These are phyloP conservation scores for Zygothrica quintamaculata DNA, from an alignment of 2,888 invertebrate species.

Conservation along the genomic window DNA sequence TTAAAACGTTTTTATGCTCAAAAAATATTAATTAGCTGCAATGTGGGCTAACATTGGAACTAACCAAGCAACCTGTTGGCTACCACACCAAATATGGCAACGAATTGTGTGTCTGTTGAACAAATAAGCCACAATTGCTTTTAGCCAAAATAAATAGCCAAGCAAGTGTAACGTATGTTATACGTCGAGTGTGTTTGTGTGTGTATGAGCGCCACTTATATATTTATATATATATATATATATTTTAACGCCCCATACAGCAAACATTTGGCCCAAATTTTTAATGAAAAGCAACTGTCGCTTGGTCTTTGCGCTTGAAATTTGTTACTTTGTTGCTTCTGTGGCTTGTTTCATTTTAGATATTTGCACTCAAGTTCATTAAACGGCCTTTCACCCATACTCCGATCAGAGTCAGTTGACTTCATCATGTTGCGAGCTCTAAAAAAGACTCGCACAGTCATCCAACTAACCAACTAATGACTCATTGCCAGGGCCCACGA, in stretches of 20 bases:
- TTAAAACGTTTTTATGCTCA: conserved; percentile 60
- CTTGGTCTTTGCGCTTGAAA: too few relatives aligned
- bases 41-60: conserved; percentile 21
- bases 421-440: too few relatives aligned
- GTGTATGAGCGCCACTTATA: conserved; percentile 14
- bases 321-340: too few relatives aligned
- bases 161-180: background rate
- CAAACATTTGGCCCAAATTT: conserved; percentile 43
- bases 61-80: conserved; percentile 28
- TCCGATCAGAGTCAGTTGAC: conserved; percentile 6
- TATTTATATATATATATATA: too few relatives aligned
- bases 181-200: too few relatives aligned
- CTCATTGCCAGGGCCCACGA: conserved; percentile 13
- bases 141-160: conserved; percentile 5
- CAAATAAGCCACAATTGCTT: conserved; percentile 1
- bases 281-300: conserved; percentile 27
- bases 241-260: background rate
- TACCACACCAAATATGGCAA: conserved; percentile 16
- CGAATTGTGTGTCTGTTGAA: background rate
- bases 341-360: background rate
- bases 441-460: conserved; percentile 10
- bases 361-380: conserved; percentile 61
- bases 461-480: conserved; percentile 24
- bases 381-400: conserved; percentile 68
- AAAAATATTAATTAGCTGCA: conserved; percentile 73